These are phyloP conservation scores for Peribatodes rhomboidaria DNA, from an alignment of 2,888 invertebrate genomes.

Conservation along the genomic window DNA sequence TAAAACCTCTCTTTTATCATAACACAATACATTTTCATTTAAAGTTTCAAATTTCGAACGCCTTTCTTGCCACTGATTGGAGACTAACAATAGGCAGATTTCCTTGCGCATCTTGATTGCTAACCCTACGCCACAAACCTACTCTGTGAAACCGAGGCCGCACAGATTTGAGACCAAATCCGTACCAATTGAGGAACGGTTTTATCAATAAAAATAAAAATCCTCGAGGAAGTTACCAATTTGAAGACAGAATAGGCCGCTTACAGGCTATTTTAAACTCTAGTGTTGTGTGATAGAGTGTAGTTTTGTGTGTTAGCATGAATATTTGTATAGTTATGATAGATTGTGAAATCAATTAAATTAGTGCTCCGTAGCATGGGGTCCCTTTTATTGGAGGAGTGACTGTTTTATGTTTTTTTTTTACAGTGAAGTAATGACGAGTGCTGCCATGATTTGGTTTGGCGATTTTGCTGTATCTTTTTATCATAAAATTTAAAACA, in stretches of 20 bases:
- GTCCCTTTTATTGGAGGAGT: slow-evolving; percentile 54
- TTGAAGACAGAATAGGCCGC: slow-evolving; percentile 56
- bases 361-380: slow-evolving; percentile 65
- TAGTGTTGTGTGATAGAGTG: slow-evolving; percentile 26
- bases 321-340: slow-evolving; percentile 46
- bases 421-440: neutral
- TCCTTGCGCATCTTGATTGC: slow-evolving; percentile 19
- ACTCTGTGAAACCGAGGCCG: slow-evolving; percentile 50
- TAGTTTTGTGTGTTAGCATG: slow-evolving; percentile 31
- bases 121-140: slow-evolving; percentile 48
- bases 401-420: slow-evolving; percentile 15
- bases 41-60: slow-evolving; percentile 20
- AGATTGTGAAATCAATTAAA: slow-evolving; percentile 75
- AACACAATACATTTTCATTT: neutral
- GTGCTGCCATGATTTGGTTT: neutral
- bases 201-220: slow-evolving; percentile 85
- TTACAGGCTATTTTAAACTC: slow-evolving; percentile 45
- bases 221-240: slow-evolving; percentile 82
- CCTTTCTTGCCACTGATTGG: neutral
- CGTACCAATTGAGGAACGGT: slow-evolving; percentile 79
- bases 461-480: neutral
- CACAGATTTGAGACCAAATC: slow-evolving; percentile 76
- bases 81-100: neutral
- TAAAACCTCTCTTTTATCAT: too few species aligned
- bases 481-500: too few species aligned